These are phyloP conservation scores for Lymantria dispar DNA, from an alignment of 2,888 invertebrate genomes.

Conservation along the genomic window DNA sequence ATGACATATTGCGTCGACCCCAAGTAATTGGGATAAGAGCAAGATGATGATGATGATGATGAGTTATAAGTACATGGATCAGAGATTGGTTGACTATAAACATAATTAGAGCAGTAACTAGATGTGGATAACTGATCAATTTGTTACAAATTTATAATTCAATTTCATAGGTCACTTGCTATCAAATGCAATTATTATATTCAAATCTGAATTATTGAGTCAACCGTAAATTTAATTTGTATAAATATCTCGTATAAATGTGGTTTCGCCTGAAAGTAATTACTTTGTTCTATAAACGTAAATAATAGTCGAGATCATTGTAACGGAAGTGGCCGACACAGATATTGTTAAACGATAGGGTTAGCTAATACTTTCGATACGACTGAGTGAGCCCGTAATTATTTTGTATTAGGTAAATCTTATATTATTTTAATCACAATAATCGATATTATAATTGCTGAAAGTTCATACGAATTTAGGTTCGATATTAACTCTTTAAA, in stretches of 20 bases:
- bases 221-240: too few species aligned
- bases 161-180: background rate
- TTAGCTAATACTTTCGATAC: conserved; percentile 12
- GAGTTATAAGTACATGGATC: background rate
- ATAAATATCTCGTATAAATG: too few species aligned
- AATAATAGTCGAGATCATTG: conserved; percentile 24
- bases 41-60: too few species aligned
- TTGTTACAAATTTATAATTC: conserved; percentile 28
- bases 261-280: too few species aligned
- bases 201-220: background rate
- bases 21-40: too few species aligned
- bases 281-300: conserved; percentile 22
- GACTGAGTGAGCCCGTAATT: conserved; percentile 11
- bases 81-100: background rate
- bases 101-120: background rate
- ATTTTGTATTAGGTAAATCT: background rate
- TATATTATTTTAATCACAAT: too few species aligned
- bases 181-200: background rate
- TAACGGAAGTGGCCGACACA: conserved; percentile 32
- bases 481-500: too few species aligned
- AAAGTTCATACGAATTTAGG: too few species aligned
- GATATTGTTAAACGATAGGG: conserved; percentile 27
- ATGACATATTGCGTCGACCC: too few species aligned
- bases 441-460: too few species aligned
- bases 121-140: background rate